Conservation (phyloP, 1,140 invertebrate species). For the Calliopsis andreniformis region DNA sequence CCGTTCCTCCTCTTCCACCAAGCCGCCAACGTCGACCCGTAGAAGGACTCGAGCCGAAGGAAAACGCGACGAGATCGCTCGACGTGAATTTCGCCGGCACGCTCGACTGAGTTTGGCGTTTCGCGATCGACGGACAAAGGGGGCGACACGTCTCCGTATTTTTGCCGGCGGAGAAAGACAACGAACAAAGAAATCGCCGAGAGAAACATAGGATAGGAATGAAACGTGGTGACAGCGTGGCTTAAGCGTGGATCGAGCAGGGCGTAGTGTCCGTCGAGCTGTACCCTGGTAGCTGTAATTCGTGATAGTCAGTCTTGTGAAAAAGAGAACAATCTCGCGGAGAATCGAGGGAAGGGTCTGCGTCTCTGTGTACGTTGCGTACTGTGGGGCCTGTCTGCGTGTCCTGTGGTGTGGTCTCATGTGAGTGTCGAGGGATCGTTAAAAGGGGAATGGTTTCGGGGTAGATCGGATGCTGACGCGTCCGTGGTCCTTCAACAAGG, state of each 20-base stretch:
- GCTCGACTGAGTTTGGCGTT: conserved; percentile 39
- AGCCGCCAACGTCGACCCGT: conserved; percentile 11
- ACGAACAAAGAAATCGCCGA: background rate
- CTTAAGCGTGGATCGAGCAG: conserved; percentile 46
- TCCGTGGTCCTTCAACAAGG: conserved; percentile 34
- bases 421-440: background rate
- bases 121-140: conserved; percentile 44
- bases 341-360: conserved; percentile 18
- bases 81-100: conserved; percentile 37
- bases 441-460: conserved; percentile 12
- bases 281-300: conserved; percentile 35
- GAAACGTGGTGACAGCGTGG: conserved; percentile 7
- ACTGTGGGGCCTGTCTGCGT: background rate
- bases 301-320: conserved; percentile 64
- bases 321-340: conserved; percentile 46
- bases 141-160: conserved; percentile 17
- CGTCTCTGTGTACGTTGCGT: background rate
- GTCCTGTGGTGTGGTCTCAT: background rate
- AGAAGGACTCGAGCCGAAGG: background rate
- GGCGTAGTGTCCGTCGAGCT: conserved; percentile 50
- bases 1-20: background rate
- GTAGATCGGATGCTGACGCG: conserved; percentile 6
- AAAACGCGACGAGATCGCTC: conserved; percentile 10
- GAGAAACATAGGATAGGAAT: conserved; percentile 10
- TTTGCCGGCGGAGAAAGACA: conserved; percentile 14